Evolutionary conservation across 2,888 invertebrate genomes (phyloP).

Genomic region (Apocheima hispidaria): DNA sequence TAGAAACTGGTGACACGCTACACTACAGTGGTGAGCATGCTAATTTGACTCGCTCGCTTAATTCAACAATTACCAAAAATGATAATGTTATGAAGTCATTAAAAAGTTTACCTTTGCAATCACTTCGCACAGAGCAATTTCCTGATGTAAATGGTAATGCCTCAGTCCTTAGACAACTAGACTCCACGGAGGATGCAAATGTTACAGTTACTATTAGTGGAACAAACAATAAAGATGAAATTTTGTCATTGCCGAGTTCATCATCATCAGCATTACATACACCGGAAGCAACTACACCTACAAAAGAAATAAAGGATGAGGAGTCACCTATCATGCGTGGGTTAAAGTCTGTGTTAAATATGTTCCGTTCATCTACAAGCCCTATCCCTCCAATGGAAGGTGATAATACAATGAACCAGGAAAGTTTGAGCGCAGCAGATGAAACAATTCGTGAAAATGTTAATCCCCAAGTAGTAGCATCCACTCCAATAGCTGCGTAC

Average conservation of each 20-base stretch:
- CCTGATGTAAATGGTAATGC: slow-evolving; percentile 58
- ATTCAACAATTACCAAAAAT: slow-evolving; percentile 63
- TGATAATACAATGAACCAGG: slow-evolving; percentile 36
- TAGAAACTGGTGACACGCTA: slow-evolving; percentile 57
- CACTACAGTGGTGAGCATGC: slow-evolving; percentile 57
- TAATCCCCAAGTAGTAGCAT: slow-evolving; percentile 52
- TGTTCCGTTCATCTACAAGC: slow-evolving; percentile 79
- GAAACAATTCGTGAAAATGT: slow-evolving; percentile 34
- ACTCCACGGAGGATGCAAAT: slow-evolving; percentile 55
- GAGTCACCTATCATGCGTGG: slow-evolving; percentile 80
- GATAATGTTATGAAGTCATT: slow-evolving; percentile 61
- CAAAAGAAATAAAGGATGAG: slow-evolving; percentile 71
- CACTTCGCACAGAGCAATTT: slow-evolving; percentile 57
- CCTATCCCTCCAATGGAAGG: slow-evolving; percentile 65
- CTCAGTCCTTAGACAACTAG: slow-evolving; percentile 57
- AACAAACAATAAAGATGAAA: slow-evolving; percentile 66
- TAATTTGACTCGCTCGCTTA: slow-evolving; percentile 70
- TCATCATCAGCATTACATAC: slow-evolving; percentile 69
- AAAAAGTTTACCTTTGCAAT: slow-evolving; percentile 69
- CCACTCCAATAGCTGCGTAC: slow-evolving; percentile 67
- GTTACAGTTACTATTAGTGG: slow-evolving; percentile 59
- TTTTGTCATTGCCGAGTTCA: slow-evolving; percentile 67
- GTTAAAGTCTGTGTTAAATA: slow-evolving; percentile 75
- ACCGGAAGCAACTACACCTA: slow-evolving; percentile 77
- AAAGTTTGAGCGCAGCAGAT: slow-evolving; percentile 33